These are phyloP conservation scores for Macquaria australasica DNA, from an alignment of 2,113 vertebrate genomes.

Conservation along the genomic window DNA sequence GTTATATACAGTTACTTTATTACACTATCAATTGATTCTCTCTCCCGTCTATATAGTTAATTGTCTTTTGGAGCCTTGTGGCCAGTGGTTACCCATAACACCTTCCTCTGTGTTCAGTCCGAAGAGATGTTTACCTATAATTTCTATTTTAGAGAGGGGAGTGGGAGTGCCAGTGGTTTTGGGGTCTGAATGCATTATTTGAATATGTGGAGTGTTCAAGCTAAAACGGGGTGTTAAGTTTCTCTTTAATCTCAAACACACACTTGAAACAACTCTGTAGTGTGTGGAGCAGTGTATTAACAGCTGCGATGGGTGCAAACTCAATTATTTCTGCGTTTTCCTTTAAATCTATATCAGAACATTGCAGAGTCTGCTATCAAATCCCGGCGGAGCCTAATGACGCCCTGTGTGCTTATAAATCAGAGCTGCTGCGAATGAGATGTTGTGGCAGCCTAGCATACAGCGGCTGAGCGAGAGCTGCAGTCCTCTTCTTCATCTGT, in stretches of 20 bases:
- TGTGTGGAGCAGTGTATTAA: conserved; percentile 44
- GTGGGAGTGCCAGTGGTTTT: not conserved
- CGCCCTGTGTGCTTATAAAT: conserved; percentile 59
- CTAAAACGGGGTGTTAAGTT: conserved; percentile 19
- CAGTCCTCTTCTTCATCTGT: conserved; percentile 67
- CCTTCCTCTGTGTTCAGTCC: not conserved
- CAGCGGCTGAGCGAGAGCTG: conserved; percentile 63
- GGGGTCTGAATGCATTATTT: conserved; percentile 9
- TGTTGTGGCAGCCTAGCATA: conserved; percentile 47
- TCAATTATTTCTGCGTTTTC: conserved; percentile 66
- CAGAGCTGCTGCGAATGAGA: conserved; percentile 64
- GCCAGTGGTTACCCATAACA: not conserved
- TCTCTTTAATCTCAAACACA: conserved; percentile 49
- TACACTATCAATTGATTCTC: not conserved
- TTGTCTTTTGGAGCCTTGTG: not conserved
- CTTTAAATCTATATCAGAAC: conserved; percentile 56
- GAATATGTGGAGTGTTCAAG: not conserved
- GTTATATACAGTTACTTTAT: not conserved
- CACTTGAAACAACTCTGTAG: conserved; percentile 47
- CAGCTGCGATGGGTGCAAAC: conserved; percentile 53
- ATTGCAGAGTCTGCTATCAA: conserved; percentile 58
- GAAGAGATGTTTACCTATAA: not conserved
- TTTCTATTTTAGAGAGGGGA: conserved; percentile 5
- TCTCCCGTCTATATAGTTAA: not conserved
- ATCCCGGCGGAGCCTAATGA: conserved; percentile 62